These are phyloP conservation scores for Synergus japonicus DNA, from an alignment of 2,888 invertebrate species.

Conservation along the genomic window DNA sequence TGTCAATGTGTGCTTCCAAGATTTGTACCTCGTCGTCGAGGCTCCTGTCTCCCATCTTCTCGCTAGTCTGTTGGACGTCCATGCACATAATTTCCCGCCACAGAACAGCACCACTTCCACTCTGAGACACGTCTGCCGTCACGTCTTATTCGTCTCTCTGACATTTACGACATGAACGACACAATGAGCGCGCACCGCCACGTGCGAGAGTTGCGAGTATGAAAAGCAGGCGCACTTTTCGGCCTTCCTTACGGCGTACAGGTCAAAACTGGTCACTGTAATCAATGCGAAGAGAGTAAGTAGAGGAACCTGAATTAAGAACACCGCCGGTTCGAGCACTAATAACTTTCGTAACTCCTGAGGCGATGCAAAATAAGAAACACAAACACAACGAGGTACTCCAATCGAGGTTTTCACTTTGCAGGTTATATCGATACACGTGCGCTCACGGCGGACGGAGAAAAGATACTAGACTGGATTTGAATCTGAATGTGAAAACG, in stretches of 20 bases:
- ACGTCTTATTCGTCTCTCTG: conserved; percentile 59
- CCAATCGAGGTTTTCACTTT: neutral
- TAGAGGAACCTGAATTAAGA: neutral
- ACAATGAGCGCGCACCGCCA: conserved; percentile 19
- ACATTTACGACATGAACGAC: conserved; percentile 66
- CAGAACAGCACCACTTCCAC: conserved; percentile 62
- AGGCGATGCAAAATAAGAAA: conserved; percentile 46
- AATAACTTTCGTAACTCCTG: conserved; percentile 1
- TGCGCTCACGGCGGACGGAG: conserved; percentile 38
- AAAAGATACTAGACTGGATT: conserved; percentile 64
- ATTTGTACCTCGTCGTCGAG: conserved; percentile 75
- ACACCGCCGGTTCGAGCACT: conserved; percentile 40
- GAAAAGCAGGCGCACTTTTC: conserved; percentile 43
- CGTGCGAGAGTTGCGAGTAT: conserved; percentile 19
- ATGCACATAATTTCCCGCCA: conserved; percentile 74
- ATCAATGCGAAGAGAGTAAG: neutral
- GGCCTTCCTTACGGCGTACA: conserved; percentile 39
- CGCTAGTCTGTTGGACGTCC: conserved; percentile 72
- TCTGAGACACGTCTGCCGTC: conserved; percentile 62
- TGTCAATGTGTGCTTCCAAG: conserved; percentile 70
- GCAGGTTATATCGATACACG: neutral
- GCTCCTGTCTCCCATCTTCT: conserved; percentile 73
- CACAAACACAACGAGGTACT: neutral
- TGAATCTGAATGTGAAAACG: conserved; percentile 74
- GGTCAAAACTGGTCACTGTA: conserved; percentile 17